phyloP scores from a whole-genome alignment of 2,797 vertebrate genomes.

The Lepus townsendii region DNA sequence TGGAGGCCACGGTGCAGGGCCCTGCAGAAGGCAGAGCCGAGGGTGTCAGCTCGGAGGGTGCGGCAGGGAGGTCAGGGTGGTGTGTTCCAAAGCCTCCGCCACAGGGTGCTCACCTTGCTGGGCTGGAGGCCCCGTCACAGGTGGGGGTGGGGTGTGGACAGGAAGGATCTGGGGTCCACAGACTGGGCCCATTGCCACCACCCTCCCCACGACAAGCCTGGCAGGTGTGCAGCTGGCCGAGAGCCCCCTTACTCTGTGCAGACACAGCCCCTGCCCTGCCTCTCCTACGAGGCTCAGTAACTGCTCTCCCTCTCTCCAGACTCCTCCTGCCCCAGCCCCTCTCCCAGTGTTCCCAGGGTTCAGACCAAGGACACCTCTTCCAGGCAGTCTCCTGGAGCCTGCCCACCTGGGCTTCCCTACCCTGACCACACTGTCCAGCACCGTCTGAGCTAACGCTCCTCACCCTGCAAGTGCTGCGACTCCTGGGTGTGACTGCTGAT shows the following conservation, averaged over 20 bases:
- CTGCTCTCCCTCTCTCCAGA: background rate
- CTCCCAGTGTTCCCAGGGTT: background rate
- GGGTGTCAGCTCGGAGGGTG: rapidly evolving
- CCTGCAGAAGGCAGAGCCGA: background rate
- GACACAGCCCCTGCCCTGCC: background rate
- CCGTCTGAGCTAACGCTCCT: background rate
- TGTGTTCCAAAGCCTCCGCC: background rate
- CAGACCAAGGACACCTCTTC: background rate
- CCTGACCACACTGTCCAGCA: background rate
- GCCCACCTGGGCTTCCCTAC: background rate
- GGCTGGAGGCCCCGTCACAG: background rate
- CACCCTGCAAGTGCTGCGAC: background rate
- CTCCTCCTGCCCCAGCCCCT: background rate
- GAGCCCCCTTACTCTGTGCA: too few species aligned
- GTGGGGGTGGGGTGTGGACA: background rate
- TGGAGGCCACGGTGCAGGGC: background rate
- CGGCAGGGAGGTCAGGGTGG: background rate
- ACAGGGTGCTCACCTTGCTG: background rate
- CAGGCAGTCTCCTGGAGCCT: background rate
- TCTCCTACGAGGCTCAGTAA: background rate
- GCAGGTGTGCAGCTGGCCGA: background rate
- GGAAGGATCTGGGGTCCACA: background rate
- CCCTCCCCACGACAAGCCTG: background rate
- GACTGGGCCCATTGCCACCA: background rate
- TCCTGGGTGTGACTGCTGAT: background rate